These are phyloP conservation scores for Bacillus rossius DNA, from an alignment of 1,140 invertebrate genomes.

Conservation along the genomic window DNA sequence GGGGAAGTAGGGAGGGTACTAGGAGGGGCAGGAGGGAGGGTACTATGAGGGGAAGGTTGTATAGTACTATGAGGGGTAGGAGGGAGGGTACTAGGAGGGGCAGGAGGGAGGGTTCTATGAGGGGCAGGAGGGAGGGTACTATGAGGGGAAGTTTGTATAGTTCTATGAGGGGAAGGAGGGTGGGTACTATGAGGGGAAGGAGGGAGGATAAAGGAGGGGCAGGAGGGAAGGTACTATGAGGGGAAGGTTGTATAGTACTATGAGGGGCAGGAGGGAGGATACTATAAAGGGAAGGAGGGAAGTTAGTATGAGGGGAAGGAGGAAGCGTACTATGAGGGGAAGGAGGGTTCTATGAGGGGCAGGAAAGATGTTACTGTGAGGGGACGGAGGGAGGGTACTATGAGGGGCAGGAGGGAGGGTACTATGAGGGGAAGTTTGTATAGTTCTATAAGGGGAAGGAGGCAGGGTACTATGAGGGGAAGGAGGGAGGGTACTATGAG, in stretches of 20 bases:
- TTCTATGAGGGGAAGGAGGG: too few relatives aligned
- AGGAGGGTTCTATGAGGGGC: not conserved
- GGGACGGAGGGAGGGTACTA: not conserved
- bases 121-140: too few relatives aligned
- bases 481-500: not conserved
- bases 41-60: too few relatives aligned
- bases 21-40: too few relatives aligned
- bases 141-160: too few relatives aligned
- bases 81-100: too few relatives aligned
- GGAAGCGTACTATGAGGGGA: not conserved
- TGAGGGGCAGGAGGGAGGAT: not conserved
- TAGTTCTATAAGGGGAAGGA: not conserved
- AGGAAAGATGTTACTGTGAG: not conserved
- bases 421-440: too few relatives aligned
- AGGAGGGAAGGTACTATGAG: not conserved
- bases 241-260: not conserved
- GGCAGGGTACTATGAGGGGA: not conserved
- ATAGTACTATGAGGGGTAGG: too few relatives aligned
- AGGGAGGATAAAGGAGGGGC: not conserved
- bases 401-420: too few relatives aligned
- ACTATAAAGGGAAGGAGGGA: not conserved
- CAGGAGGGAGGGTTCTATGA: too few relatives aligned
- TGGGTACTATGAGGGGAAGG: not conserved
- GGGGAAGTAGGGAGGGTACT: too few relatives aligned
- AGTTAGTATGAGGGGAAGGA: not conserved